A percentile compares a stretch with the other conserved stretches of the same genome.
Evolutionary conservation across 2,888 invertebrate genomes (phyloP).

Genomic region (Yponomeuta evonymella): DNA sequence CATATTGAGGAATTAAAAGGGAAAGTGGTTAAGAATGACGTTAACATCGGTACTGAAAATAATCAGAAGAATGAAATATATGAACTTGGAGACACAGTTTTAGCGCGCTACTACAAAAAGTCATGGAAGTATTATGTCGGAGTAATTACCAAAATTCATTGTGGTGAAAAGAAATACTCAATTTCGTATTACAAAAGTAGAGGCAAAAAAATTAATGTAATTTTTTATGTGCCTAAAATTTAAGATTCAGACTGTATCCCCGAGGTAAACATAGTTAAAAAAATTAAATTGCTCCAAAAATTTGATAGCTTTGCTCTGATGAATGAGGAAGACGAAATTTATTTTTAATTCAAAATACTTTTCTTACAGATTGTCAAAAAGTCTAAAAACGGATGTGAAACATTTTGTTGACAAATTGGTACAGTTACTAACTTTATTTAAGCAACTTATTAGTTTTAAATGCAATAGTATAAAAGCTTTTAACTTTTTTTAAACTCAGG

Average conservation of each 20-base stretch:
- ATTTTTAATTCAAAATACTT: constrained; percentile 5
- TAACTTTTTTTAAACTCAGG: not conserved
- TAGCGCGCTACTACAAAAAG: constrained; percentile 6
- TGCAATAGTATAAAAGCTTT: too few species aligned
- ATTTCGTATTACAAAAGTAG: constrained; percentile 2
- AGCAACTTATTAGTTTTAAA: not conserved
- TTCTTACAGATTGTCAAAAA: constrained; percentile 1
- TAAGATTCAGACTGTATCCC: constrained; percentile 1
- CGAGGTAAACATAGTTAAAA: constrained; percentile 3
- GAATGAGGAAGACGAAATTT: constrained; percentile 4
- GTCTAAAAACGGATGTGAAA: constrained; percentile 5
- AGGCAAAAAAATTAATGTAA: not conserved
- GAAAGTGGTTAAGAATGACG: constrained; percentile 2
- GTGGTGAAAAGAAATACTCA: constrained; percentile 7
- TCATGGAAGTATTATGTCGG: constrained; percentile 3
- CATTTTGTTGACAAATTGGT: not conserved
- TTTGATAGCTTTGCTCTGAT: not conserved
- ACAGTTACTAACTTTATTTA: not conserved
- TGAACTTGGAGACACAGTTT: constrained; percentile 7
- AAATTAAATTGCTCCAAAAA: constrained; percentile 4
- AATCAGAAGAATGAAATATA: constrained; percentile 1
- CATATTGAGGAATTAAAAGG: constrained; percentile 3
- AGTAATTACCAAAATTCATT: constrained; percentile 6
- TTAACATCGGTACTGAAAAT: constrained; percentile 1
- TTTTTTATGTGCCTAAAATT: not conserved